Conservation (phyloP, 2,888 invertebrate species). For the Ametastegia equiseti region DNA sequence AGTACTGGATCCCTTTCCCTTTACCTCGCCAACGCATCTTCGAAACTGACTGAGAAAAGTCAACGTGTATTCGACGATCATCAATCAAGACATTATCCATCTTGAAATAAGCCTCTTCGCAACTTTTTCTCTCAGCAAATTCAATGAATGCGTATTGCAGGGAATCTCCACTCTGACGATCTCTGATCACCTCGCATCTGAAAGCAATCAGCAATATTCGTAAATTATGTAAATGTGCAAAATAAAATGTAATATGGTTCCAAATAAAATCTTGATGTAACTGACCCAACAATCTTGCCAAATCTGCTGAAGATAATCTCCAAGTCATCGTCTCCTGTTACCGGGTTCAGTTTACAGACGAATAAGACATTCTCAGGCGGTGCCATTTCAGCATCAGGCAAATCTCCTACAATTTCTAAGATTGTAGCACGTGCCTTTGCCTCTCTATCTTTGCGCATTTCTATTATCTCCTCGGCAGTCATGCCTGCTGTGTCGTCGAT, state of each 20-base stretch:
- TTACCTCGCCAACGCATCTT: constrained; percentile 95
- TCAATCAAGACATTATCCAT: constrained; percentile 99
- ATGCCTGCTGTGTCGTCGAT: constrained; percentile 94
- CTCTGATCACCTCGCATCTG: constrained; percentile 97
- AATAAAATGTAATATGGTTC: too few relatives aligned
- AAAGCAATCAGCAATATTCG: constrained; percentile 48
- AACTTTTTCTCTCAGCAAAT: constrained; percentile 93
- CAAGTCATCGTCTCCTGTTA: constrained; percentile 97
- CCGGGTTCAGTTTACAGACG: constrained; percentile 99
- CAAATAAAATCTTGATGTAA: not conserved
- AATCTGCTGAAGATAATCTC: constrained; percentile 99
- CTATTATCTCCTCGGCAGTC: constrained; percentile 89
- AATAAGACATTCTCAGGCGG: constrained; percentile 99
- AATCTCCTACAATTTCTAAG: constrained; percentile 98
- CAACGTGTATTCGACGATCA: constrained; percentile 98
- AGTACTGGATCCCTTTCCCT: constrained; percentile 86
- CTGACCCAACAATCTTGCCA: constrained; percentile 88
- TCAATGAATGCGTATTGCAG: constrained; percentile 99
- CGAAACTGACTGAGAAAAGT: constrained; percentile 99
- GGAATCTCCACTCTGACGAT: constrained; percentile 94
- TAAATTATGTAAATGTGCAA: not conserved
- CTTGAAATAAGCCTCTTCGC: constrained; percentile 99
- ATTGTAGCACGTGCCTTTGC: constrained; percentile 98
- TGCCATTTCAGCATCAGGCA: constrained; percentile 97
- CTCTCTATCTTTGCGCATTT: constrained; percentile 93